Conservation (phyloP, 2,888 invertebrate genomes). For the Hyposoter dolosus region DNA sequence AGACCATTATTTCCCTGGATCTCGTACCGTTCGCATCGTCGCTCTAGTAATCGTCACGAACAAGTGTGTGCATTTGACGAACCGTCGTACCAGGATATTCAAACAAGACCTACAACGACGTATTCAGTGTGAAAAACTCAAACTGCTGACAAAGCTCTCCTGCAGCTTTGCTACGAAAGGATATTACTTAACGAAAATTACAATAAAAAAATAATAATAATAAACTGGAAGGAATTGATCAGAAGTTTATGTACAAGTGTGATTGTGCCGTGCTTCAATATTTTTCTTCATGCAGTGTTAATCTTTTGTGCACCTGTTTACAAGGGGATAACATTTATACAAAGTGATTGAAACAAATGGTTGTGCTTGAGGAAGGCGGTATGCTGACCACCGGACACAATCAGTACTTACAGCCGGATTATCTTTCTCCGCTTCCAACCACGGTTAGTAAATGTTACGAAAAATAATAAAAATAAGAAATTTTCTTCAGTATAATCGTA, state of each 20-base stretch:
- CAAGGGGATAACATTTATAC: conserved; percentile 50
- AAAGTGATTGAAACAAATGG: conserved; percentile 87
- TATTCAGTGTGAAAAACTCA: conserved; percentile 35
- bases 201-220: neutral
- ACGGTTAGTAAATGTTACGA: conserved; percentile 90
- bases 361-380: conserved; percentile 96
- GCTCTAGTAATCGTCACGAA: conserved; percentile 28
- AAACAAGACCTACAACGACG: conserved; percentile 2
- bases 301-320: conserved; percentile 50
- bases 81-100: neutral
- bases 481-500: neutral
- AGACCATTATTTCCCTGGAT: conserved; percentile 81
- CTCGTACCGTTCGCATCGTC: conserved; percentile 75
- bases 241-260: conserved; percentile 50
- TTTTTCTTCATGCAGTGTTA: conserved; percentile 37
- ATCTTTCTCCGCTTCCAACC: conserved; percentile 96
- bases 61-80: conserved; percentile 40
- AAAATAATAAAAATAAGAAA: conserved; percentile 51
- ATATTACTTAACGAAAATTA: conserved; percentile 28
- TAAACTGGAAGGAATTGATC: conserved; percentile 25
- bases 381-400: conserved; percentile 95
- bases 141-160: neutral
- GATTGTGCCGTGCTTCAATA: conserved; percentile 55
- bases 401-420: conserved; percentile 98
- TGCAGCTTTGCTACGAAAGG: conserved; percentile 31